Percentiles rank a stretch among this genome's conserved stretches.
Evolutionary conservation across 2,888 invertebrate genomes (phyloP).

Genomic region (Adela reaumurella): DNA sequence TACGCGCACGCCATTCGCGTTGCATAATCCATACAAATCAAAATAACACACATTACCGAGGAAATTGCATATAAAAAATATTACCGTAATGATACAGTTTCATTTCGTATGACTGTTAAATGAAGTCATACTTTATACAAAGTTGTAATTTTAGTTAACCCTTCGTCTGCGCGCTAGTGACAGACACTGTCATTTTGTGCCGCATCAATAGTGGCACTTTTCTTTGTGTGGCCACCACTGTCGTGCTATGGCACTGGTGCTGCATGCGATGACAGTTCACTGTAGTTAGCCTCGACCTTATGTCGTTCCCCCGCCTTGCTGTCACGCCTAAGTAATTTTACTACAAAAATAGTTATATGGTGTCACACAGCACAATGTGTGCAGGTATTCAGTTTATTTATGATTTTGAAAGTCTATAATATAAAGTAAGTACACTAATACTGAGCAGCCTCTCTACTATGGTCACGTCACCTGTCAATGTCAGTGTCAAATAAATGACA

Average conservation of each 20-base stretch:
- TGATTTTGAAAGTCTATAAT: too few species aligned
- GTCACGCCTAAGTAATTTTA: too few species aligned
- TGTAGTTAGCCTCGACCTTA: background rate
- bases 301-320: background rate
- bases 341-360: too few species aligned
- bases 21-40: background rate
- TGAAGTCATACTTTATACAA: background rate
- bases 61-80: background rate
- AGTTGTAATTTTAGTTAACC: background rate
- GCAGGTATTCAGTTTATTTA: too few species aligned
- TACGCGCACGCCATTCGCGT: background rate
- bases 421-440: too few species aligned
- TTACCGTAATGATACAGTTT: background rate
- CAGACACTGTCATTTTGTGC: background rate
- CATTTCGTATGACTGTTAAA: background rate
- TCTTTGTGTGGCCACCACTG: background rate
- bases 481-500: too few species aligned
- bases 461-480: too few species aligned
- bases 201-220: too few species aligned
- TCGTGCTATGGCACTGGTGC: too few species aligned
- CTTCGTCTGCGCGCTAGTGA: background rate
- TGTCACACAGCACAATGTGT: too few species aligned
- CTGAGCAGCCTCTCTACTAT: too few species aligned
- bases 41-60: background rate
- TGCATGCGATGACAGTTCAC: background rate